Percentiles rank a stretch among this genome's conserved stretches.
Conservation (phyloP, 2,113 vertebrate genomes). For the Scopus umbretta region DNA sequence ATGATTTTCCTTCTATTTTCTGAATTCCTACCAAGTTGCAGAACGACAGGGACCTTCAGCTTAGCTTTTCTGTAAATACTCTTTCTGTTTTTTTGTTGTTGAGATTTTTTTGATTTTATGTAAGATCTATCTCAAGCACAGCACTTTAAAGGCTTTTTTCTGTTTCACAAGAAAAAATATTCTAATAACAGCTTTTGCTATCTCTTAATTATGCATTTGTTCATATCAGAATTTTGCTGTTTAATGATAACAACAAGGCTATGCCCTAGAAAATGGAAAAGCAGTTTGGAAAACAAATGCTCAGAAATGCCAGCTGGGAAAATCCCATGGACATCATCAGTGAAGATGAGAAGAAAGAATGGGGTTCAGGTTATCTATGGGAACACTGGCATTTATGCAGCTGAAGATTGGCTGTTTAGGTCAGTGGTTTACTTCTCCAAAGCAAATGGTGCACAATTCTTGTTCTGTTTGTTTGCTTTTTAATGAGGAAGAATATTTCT, state of each 20-base stretch:
- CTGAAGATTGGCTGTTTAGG: not conserved
- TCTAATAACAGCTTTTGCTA: not conserved
- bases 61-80: not conserved
- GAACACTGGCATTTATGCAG: not conserved
- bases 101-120: not conserved
- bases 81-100: not conserved
- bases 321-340: not conserved
- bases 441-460: not conserved
- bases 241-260: not conserved
- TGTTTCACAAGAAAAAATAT: not conserved
- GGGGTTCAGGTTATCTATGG: not conserved
- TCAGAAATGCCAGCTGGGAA: not conserved
- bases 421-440: not conserved
- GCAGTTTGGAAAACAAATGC: not conserved
- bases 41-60: not conserved
- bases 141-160: not conserved
- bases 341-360: not conserved
- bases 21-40: not conserved
- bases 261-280: not conserved
- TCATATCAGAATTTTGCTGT: not conserved
- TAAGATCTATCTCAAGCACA: not conserved
- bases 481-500: not conserved
- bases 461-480: not conserved
- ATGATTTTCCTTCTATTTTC: not conserved
- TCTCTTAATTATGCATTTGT: not conserved